Evolutionary conservation across 2,113 vertebrate species (phyloP).

Genomic region (Hiodon tergisus): DNA sequence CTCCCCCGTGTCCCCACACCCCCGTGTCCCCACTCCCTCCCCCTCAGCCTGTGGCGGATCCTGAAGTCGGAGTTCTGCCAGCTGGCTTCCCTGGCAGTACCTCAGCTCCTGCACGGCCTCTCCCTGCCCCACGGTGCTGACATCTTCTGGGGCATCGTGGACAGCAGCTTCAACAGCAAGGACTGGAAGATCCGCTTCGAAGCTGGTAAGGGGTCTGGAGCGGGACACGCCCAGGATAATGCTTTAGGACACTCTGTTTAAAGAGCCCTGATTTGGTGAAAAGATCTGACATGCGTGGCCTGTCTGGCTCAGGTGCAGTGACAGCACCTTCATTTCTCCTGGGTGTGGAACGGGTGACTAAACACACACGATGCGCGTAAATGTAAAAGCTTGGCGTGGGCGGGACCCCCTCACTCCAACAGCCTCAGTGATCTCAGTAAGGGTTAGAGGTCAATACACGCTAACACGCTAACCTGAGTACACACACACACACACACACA

Average conservation of each 20-base stretch:
- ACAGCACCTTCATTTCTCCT: not conserved
- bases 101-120: constrained; percentile 90
- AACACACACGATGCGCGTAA: not conserved
- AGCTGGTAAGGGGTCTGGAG: constrained; percentile 72
- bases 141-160: constrained; percentile 97
- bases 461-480: too few relatives aligned
- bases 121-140: constrained; percentile 90
- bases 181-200: constrained; percentile 98
- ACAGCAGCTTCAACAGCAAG: constrained; percentile 92
- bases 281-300: not conserved
- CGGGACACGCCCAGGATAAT: not conserved
- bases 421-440: not conserved
- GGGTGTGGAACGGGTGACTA: not conserved
- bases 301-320: too few relatives aligned
- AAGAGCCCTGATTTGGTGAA: not conserved
- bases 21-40: not conserved
- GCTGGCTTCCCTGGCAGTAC: constrained; percentile 86
- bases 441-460: too few relatives aligned
- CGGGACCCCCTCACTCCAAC: not conserved
- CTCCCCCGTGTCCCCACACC: not conserved
- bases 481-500: too few relatives aligned
- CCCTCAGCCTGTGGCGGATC: constrained; percentile 86
- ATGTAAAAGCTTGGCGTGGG: not conserved
- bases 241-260: not conserved
- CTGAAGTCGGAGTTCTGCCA: constrained; percentile 95